These are phyloP conservation scores for Augochlorella aurata DNA, from an alignment of 2,888 invertebrate species.

Conservation along the genomic window DNA sequence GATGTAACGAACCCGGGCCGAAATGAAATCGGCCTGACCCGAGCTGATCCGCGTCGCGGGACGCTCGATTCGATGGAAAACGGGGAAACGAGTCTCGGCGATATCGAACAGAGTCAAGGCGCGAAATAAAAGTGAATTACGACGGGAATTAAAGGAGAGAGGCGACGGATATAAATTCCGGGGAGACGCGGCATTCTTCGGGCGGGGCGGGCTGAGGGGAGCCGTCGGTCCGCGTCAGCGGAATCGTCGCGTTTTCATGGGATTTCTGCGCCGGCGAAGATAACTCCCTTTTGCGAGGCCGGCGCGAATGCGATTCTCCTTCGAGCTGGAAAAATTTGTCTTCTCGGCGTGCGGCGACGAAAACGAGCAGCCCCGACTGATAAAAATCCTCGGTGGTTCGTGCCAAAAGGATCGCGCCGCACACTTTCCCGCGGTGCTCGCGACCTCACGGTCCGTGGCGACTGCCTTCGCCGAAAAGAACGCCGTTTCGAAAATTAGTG, in stretches of 20 bases:
- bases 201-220: constrained; percentile 14
- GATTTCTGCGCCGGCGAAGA: constrained; percentile 52
- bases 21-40: constrained; percentile 34
- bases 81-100: neutral
- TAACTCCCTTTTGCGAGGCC: constrained; percentile 53
- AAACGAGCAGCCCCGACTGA: constrained; percentile 52
- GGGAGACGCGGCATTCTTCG: constrained; percentile 14
- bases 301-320: constrained; percentile 50
- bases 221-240: constrained; percentile 56
- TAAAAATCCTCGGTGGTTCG: constrained; percentile 47
- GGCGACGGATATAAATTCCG: constrained; percentile 35
- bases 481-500: constrained; percentile 7
- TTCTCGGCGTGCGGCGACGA: constrained; percentile 47
- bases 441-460: neutral
- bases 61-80: neutral
- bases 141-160: neutral
- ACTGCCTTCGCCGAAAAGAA: neutral
- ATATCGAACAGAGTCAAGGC: neutral
- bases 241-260: constrained; percentile 57
- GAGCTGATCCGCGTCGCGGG: neutral
- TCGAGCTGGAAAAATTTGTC: constrained; percentile 62
- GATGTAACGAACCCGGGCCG: constrained; percentile 47
- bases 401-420: constrained; percentile 36
- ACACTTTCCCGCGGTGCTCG: neutral
- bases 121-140: constrained; percentile 28